phyloP scores from a whole-genome alignment of 2,888 invertebrate genomes.

The Aplocera efformata region DNA sequence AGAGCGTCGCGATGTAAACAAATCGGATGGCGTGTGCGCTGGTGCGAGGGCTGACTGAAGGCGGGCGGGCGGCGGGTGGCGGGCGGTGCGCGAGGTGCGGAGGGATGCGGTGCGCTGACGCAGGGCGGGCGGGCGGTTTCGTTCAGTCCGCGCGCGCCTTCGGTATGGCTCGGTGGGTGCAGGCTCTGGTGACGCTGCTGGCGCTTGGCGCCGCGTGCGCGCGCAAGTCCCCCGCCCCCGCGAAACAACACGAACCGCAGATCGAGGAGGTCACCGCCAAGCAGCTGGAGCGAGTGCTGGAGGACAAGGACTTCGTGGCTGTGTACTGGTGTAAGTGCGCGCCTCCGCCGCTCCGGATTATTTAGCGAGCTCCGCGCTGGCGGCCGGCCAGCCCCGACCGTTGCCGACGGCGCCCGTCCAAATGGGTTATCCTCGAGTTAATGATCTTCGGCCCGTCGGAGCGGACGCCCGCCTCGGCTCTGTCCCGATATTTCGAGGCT shows the following conservation, averaged over 20 bases:
- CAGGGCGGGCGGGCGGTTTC: slow-evolving; percentile 42
- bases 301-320: slow-evolving; percentile 96
- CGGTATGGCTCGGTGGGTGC: slow-evolving; percentile 78
- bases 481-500: slow-evolving; percentile 63
- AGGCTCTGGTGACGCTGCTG: slow-evolving; percentile 73
- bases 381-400: slow-evolving; percentile 51
- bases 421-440: slow-evolving; percentile 71
- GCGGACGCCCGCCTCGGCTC: slow-evolving; percentile 45
- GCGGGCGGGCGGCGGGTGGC: slow-evolving; percentile 38
- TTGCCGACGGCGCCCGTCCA: slow-evolving; percentile 64
- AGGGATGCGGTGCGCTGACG: slow-evolving; percentile 47
- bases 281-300: slow-evolving; percentile 93
- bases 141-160: slow-evolving; percentile 75
- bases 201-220: slow-evolving; percentile 77
- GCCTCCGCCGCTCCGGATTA: slow-evolving; percentile 48
- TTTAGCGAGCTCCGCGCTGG: slow-evolving; percentile 46
- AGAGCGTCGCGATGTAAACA: slow-evolving; percentile 48
- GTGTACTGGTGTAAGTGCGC: slow-evolving; percentile 96
- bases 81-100: slow-evolving; percentile 31
- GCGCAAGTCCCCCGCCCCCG: slow-evolving; percentile 59
- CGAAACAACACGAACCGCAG: slow-evolving; percentile 83
- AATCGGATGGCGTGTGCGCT: slow-evolving; percentile 27
- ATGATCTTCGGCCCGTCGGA: slow-evolving; percentile 65
- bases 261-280: slow-evolving; percentile 97
- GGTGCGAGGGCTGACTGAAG: slow-evolving; percentile 33